Conservation (phyloP, 2,888 invertebrate genomes). For the Ectropis crepuscularia region DNA sequence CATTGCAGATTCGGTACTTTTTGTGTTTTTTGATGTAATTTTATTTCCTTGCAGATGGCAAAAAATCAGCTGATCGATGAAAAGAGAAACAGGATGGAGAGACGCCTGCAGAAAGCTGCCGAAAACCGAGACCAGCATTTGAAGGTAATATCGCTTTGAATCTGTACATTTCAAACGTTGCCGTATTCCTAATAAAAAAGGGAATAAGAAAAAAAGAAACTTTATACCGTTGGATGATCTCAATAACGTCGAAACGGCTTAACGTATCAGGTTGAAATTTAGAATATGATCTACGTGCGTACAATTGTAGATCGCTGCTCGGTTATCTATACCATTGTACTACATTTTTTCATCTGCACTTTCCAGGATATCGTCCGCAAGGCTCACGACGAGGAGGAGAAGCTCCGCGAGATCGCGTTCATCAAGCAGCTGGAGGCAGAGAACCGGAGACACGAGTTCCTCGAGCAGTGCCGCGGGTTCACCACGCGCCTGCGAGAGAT, state of each 20-base stretch:
- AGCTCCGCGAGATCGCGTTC: conserved; percentile 98
- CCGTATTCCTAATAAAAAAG: no score
- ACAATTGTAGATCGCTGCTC: no score
- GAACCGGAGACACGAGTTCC: conserved; percentile 95
- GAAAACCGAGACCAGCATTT: conserved; percentile 94
- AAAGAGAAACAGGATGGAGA: conserved; percentile 90
- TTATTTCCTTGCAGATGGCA: conserved; percentile 82
- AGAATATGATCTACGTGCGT: no score
- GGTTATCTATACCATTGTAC: neutral
- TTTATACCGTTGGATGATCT: no score
- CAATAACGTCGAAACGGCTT: no score
- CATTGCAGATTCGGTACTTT: neutral
- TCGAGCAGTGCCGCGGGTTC: conserved; percentile 92
- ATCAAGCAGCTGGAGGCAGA: conserved; percentile 98
- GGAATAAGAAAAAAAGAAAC: no score
- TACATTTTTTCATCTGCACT: neutral
- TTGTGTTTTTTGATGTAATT: neutral
- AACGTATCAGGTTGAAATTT: no score
- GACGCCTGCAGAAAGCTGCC: conserved; percentile 92
- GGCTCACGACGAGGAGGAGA: conserved; percentile 99
- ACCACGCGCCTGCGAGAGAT: conserved; percentile 90
- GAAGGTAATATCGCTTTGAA: conserved; percentile 63
- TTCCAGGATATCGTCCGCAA: conserved; percentile 92
- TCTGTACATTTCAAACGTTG: no score
- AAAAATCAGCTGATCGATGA: conserved; percentile 95